A percentile compares a stretch with the other conserved stretches of the same genome.
Evolutionary conservation across 2,888 invertebrate species (phyloP).

Genomic region (Hipparchia sbordonii): DNA sequence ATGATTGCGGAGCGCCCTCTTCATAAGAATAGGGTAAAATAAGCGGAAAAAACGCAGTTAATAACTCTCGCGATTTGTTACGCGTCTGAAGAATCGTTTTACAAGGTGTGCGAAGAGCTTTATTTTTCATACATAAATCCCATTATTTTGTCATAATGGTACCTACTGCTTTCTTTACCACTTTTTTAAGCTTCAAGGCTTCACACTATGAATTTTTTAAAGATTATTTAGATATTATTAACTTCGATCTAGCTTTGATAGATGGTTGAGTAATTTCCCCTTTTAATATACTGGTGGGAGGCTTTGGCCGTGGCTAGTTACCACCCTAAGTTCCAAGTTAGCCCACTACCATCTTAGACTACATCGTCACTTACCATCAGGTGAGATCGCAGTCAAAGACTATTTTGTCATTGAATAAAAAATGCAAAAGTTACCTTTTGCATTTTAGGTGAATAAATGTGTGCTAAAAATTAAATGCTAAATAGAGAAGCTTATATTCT

Average conservation of each 20-base stretch:
- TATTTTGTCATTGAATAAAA: too few relatives aligned
- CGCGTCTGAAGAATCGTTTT: conserved; percentile 35
- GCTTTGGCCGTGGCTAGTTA: too few relatives aligned
- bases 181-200: neutral
- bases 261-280: too few relatives aligned
- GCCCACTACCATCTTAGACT: too few relatives aligned
- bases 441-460: too few relatives aligned
- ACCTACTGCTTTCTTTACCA: neutral
- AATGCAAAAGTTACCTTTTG: too few relatives aligned
- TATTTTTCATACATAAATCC: conserved; percentile 23
- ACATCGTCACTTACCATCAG: too few relatives aligned
- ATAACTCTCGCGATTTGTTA: conserved; percentile 54
- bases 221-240: neutral
- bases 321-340: too few relatives aligned
- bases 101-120: conserved; percentile 11
- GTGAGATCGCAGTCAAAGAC: too few relatives aligned
- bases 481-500: too few relatives aligned
- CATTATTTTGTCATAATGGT: neutral
- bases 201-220: neutral
- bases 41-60: conserved; percentile 53
- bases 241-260: neutral
- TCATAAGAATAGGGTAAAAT: conserved; percentile 24
- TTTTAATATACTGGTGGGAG: too few relatives aligned
- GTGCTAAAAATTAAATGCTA: too few relatives aligned
- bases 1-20: conserved; percentile 25